These are phyloP conservation scores for Catharus fuscescens DNA, from an alignment of 2,113 vertebrate genomes.

Conservation along the genomic window DNA sequence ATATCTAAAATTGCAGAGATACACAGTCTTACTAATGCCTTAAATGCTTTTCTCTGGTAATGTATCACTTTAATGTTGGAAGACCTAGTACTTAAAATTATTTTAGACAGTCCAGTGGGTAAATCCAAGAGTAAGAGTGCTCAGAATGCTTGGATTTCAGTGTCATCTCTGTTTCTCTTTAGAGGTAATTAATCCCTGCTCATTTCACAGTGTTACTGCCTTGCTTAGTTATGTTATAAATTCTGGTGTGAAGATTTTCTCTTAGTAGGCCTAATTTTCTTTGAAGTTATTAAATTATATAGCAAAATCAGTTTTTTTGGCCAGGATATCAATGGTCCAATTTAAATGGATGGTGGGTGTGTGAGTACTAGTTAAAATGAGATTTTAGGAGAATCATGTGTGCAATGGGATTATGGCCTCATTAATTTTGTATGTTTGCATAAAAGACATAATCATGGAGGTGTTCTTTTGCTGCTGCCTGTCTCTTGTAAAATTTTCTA, in stretches of 20 bases:
- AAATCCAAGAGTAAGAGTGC: not conserved
- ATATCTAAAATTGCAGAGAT: not conserved
- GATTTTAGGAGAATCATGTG: not conserved
- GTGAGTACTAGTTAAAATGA: not conserved
- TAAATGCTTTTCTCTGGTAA: not conserved
- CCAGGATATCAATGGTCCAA: not conserved
- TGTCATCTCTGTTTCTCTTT: not conserved
- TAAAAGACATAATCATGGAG: not conserved
- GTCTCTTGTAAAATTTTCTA: not conserved
- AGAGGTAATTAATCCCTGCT: not conserved
- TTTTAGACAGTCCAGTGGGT: not conserved
- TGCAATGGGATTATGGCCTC: not conserved
- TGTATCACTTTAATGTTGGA: not conserved
- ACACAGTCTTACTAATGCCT: rapidly evolving
- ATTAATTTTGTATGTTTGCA: not conserved
- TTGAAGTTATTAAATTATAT: not conserved
- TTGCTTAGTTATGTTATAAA: not conserved
- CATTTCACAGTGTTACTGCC: not conserved
- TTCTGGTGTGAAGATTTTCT: not conserved
- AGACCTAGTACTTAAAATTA: not conserved
- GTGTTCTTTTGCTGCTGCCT: not conserved
- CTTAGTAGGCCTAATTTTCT: not conserved
- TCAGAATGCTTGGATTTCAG: not conserved
- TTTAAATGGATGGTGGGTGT: not conserved
- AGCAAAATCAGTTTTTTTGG: not conserved